phyloP scores from a whole-genome alignment of 2,113 vertebrate species.

The Channa argus region DNA sequence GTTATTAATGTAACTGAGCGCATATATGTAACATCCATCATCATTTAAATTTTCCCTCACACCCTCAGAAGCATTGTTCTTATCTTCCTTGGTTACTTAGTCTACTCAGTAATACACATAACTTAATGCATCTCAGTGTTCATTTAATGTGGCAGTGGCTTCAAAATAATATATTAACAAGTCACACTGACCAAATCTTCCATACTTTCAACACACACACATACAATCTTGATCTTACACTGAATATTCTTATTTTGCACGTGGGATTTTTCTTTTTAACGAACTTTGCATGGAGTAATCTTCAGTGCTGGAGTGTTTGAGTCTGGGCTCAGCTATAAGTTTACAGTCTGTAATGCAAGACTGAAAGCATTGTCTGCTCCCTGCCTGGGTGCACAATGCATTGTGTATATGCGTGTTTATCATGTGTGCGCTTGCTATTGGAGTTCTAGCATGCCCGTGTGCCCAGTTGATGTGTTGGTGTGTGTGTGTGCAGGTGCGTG shows the following conservation, averaged over 20 bases:
- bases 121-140: too few relatives aligned
- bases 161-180: too few relatives aligned
- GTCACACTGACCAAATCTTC: too few relatives aligned
- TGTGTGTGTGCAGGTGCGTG: constrained; percentile 32
- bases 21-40: too few relatives aligned
- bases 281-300: background rate
- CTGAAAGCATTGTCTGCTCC: constrained; percentile 27
- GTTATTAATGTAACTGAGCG: too few relatives aligned
- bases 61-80: too few relatives aligned
- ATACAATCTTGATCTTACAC: constrained; percentile 1
- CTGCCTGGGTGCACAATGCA: constrained; percentile 30
- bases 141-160: too few relatives aligned
- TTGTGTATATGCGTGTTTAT: constrained; percentile 30
- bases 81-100: too few relatives aligned
- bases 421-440: constrained; percentile 19
- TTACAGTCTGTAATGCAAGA: constrained; percentile 25
- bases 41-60: too few relatives aligned
- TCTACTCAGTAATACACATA: too few relatives aligned
- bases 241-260: constrained; percentile 13
- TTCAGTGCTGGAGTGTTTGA: constrained; percentile 10
- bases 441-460: constrained; percentile 46
- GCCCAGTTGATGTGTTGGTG: constrained; percentile 24
- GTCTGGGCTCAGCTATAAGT: constrained; percentile 29
- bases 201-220: background rate
- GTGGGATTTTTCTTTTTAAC: background rate